Percentiles rank a stretch among this genome's conserved stretches.
Evolutionary conservation across 2,888 invertebrate species (phyloP).

Genomic region (Carcina quercana): DNA sequence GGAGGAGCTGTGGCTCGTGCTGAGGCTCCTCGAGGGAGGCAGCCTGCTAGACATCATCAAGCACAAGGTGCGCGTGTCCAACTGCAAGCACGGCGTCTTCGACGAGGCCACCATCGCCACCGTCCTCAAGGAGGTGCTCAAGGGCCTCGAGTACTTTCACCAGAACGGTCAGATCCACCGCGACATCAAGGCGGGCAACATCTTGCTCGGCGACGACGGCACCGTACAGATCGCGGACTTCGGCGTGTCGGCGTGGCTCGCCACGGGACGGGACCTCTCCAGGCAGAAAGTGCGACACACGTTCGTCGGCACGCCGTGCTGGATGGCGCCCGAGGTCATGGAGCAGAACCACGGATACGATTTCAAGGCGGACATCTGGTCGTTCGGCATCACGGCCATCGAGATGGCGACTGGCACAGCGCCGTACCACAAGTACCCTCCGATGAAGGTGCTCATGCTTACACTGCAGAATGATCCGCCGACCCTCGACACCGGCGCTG

Average conservation of each 20-base stretch:
- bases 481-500: constrained; percentile 95
- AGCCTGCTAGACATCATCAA: constrained; percentile 94
- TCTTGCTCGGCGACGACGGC: constrained; percentile 97
- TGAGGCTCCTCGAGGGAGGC: constrained; percentile 95
- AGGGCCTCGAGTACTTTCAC: constrained; percentile 98
- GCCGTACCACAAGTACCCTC: constrained; percentile 99
- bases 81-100: constrained; percentile 97
- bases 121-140: constrained; percentile 95
- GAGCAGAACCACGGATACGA: constrained; percentile 99
- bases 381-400: constrained; percentile 97
- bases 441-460: constrained; percentile 99
- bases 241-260: constrained; percentile 98
- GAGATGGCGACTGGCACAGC: constrained; percentile 99
- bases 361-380: constrained; percentile 92
- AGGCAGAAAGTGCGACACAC: constrained; percentile 98
- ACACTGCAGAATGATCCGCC: constrained; percentile 99
- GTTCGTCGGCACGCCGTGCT: constrained; percentile 99
- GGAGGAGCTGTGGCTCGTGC: constrained; percentile 98
- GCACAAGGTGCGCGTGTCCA: constrained; percentile 92
- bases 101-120: constrained; percentile 99
- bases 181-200: constrained; percentile 79
- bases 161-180: constrained; percentile 97
- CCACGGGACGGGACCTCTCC: constrained; percentile 95
- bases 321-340: constrained; percentile 99
- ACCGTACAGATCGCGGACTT: constrained; percentile 99